These are phyloP conservation scores for Babylonia areolata DNA, from an alignment of 1,140 invertebrate genomes.

Conservation along the genomic window DNA sequence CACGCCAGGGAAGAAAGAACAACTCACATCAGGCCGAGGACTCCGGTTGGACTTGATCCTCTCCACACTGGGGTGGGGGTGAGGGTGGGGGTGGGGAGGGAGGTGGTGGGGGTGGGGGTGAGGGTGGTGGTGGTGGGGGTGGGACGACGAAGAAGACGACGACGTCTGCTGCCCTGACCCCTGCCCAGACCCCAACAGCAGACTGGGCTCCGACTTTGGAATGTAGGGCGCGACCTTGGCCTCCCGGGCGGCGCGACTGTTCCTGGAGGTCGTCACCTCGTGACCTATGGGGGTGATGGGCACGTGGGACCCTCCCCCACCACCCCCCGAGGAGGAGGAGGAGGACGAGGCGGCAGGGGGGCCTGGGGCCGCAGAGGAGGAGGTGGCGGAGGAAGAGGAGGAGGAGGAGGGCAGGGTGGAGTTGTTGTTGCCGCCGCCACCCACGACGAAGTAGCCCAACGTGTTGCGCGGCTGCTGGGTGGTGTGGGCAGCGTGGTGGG, in stretches of 20 bases:
- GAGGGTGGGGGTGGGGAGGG: not conserved
- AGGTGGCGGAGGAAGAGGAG: too few species aligned
- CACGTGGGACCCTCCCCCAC: slow-evolving; percentile 2
- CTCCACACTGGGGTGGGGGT: slow-evolving; percentile 33
- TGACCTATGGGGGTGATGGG: slow-evolving; percentile 15
- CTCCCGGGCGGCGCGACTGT: slow-evolving; percentile 46
- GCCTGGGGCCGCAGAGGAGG: not conserved
- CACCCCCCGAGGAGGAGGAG: not conserved
- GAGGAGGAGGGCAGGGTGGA: not conserved
- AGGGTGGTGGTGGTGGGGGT: too few species aligned
- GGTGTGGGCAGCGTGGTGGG: not conserved
- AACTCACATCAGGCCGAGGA: slow-evolving; percentile 59
- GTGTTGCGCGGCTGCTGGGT: slow-evolving; percentile 19
- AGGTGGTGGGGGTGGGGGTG: not conserved
- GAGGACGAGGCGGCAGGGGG: not conserved
- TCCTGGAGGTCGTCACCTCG: slow-evolving; percentile 13
- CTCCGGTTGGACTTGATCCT: slow-evolving; percentile 47
- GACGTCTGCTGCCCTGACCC: too few species aligned
- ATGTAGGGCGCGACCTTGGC: slow-evolving; percentile 67
- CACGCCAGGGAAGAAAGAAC: too few species aligned
- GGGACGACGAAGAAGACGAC: too few species aligned
- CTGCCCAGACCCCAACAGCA: too few species aligned
- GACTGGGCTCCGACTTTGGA: slow-evolving; percentile 56
- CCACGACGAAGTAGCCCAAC: not conserved
- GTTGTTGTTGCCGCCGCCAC: not conserved